Evolutionary conservation across 2,797 vertebrate species (phyloP).

Genomic region (Aselliscus stoliczkanus): DNA sequence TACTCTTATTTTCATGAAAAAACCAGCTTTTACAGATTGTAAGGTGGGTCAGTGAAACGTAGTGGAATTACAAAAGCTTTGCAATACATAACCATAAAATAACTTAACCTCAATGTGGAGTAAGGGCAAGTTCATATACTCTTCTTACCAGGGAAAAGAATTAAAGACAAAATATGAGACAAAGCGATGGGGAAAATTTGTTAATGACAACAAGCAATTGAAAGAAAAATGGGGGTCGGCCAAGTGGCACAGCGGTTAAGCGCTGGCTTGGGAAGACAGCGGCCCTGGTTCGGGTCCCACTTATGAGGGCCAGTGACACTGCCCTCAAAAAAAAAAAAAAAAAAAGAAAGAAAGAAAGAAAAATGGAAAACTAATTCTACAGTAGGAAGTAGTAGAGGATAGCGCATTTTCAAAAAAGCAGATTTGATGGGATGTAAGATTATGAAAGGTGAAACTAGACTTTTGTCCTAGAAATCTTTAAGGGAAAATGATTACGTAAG

Average conservation of each 20-base stretch:
- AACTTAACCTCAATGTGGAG: background rate
- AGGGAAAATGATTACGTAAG: background rate
- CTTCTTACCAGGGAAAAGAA: background rate
- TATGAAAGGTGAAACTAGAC: constrained; percentile 23
- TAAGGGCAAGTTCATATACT: background rate
- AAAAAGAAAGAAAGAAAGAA: too few relatives aligned
- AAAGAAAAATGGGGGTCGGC: background rate
- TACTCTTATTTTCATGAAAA: constrained; percentile 3
- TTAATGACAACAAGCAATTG: background rate
- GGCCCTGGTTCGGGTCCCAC: too few relatives aligned
- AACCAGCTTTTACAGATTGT: background rate
- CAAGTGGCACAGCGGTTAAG: too few relatives aligned
- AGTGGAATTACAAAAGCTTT: constrained; percentile 22
- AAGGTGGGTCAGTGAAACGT: background rate
- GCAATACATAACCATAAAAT: background rate
- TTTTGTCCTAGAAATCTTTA: constrained; percentile 31
- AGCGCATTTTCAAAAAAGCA: constrained; percentile 31
- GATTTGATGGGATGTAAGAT: background rate
- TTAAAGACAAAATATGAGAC: background rate
- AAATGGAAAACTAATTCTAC: background rate
- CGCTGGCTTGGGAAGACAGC: too few relatives aligned
- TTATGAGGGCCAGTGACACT: too few relatives aligned
- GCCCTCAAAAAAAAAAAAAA: too few relatives aligned
- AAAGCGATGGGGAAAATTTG: background rate
- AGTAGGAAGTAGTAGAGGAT: background rate